Conservation (phyloP, 2,888 invertebrate genomes). For the Pheosia gnoma region DNA sequence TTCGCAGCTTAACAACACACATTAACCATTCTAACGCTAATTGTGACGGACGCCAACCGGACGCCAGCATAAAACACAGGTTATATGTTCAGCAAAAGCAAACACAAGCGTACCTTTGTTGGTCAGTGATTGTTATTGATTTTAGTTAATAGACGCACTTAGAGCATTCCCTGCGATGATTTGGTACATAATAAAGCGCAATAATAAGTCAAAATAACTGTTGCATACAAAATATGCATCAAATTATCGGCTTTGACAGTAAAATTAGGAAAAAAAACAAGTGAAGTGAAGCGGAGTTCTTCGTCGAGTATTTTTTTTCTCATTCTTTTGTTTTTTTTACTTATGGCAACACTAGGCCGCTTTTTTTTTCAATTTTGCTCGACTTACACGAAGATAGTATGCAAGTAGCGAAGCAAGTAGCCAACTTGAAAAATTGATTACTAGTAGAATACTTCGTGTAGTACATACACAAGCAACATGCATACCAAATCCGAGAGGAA, state of each 20-base stretch:
- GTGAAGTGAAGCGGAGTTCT: conserved; percentile 71
- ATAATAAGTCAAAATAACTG: conserved; percentile 76
- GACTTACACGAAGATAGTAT: no score
- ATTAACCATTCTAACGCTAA: conserved; percentile 65
- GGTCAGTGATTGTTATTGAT: conserved; percentile 83
- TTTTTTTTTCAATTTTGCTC: not conserved
- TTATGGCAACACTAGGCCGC: conserved; percentile 17
- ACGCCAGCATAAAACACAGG: conserved; percentile 83
- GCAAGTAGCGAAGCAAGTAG: no score
- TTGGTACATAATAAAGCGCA: conserved; percentile 78
- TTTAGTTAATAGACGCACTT: conserved; percentile 80
- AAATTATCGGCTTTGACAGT: conserved; percentile 82
- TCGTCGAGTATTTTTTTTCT: conserved; percentile 72
- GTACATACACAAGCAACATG: no score
- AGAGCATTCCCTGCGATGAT: conserved; percentile 68
- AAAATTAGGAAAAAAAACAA: conserved; percentile 83
- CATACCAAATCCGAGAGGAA: no score
- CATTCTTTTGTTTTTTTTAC: conserved; percentile 58
- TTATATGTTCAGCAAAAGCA: conserved; percentile 78
- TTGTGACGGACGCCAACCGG: conserved; percentile 83
- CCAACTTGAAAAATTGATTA: no score
- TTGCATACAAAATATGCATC: conserved; percentile 82
- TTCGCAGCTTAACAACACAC: conserved; percentile 53
- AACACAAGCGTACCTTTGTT: conserved; percentile 85
- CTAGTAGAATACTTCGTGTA: no score